Evolutionary conservation across 2,888 invertebrate genomes (phyloP).

Genomic region (Molanna angustata): DNA sequence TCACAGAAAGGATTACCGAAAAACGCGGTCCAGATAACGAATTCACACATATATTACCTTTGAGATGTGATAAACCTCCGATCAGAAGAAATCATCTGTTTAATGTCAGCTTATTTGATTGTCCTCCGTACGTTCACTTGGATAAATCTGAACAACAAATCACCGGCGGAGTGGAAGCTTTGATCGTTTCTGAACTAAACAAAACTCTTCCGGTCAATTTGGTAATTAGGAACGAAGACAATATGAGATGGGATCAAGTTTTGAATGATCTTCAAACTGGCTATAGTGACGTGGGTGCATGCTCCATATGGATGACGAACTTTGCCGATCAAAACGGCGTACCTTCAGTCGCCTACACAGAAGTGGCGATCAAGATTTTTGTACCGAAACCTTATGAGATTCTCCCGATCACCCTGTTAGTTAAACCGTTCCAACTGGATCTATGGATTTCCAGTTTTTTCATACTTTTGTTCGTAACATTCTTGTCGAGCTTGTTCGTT

Average conservation of each 20-base stretch:
- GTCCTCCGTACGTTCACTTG: conserved; percentile 4
- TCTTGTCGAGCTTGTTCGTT: neutral
- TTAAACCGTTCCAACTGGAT: neutral
- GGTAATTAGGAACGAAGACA: neutral
- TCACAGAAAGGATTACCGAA: neutral
- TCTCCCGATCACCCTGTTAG: neutral
- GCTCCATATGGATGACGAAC: neutral
- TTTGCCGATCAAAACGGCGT: neutral
- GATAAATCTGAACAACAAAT: neutral
- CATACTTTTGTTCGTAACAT: neutral
- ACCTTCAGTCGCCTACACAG: neutral
- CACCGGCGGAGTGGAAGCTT: neutral
- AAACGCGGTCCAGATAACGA: neutral
- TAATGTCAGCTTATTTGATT: conserved; percentile 1
- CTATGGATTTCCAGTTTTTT: neutral
- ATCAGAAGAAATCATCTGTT: conserved; percentile 2
- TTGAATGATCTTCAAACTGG: neutral
- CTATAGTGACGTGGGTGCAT: neutral
- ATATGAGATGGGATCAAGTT: neutral
- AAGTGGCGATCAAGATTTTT: neutral
- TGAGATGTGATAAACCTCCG: neutral
- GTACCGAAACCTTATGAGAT: neutral
- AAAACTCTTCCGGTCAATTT: neutral
- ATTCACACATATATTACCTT: neutral
- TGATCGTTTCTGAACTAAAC: neutral